phyloP scores from a whole-genome alignment of 2,113 vertebrate species.

The Lampris incognitus region DNA sequence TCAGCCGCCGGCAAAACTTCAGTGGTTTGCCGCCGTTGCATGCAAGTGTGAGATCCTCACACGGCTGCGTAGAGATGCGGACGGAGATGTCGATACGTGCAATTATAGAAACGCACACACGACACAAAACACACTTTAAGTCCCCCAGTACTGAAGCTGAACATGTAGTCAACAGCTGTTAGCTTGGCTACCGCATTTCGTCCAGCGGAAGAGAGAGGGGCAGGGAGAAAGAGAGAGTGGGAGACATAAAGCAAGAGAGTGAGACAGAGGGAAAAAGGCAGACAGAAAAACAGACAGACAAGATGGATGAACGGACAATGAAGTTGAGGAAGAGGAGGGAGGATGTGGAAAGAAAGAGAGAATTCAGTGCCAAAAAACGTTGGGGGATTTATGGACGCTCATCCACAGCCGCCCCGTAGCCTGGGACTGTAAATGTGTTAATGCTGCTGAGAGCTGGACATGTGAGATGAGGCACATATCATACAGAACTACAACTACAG shows the following conservation, averaged over 20 bases:
- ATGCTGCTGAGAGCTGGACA: slow-evolving; percentile 54
- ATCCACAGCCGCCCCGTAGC: slow-evolving; percentile 52
- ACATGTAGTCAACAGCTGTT: slow-evolving; percentile 52
- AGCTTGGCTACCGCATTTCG: slow-evolving; percentile 25
- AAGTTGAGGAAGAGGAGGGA: slow-evolving; percentile 16
- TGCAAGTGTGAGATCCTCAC: slow-evolving; percentile 15
- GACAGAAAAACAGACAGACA: slow-evolving; percentile 15
- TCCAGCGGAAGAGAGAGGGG: slow-evolving; percentile 25
- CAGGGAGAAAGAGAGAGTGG: not conserved
- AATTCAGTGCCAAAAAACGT: slow-evolving; percentile 25
- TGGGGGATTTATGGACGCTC: slow-evolving; percentile 56
- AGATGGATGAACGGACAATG: slow-evolving; percentile 27
- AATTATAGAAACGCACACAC: not conserved
- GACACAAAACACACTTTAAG: slow-evolving; percentile 11
- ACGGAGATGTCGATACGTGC: slow-evolving; percentile 1
- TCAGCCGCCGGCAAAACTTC: not conserved
- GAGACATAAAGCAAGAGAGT: not conserved
- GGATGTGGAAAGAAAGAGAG: slow-evolving; percentile 39
- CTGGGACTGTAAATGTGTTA: slow-evolving; percentile 67
- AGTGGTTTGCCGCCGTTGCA: not conserved
- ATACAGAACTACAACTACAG: slow-evolving; percentile 43
- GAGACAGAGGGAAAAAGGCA: slow-evolving; percentile 14
- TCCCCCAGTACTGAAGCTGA: slow-evolving; percentile 42
- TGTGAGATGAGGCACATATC: slow-evolving; percentile 56
- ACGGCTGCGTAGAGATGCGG: slow-evolving; percentile 36